Percentiles rank a stretch among this genome's conserved stretches.
These are phyloP conservation scores for Coreius guichenoti DNA, from an alignment of 2,797 vertebrate genomes.

Conservation along the genomic window DNA sequence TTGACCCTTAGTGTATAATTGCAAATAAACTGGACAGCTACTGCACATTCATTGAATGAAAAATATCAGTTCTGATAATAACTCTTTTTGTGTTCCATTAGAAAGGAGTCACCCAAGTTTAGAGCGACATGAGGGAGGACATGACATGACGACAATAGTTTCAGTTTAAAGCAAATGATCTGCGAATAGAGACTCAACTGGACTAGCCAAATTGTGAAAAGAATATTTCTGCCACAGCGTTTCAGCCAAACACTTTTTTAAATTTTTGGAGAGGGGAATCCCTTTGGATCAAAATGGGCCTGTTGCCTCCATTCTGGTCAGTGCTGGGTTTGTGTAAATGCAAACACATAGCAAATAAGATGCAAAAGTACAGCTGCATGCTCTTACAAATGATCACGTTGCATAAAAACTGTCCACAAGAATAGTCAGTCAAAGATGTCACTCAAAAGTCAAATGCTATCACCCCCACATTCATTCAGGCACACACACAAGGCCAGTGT, in stretches of 20 bases:
- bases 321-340: background rate
- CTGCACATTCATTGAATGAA: no score
- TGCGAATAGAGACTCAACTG: background rate
- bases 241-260: background rate
- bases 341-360: background rate
- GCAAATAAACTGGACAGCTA: no score
- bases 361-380: slow-evolving; percentile 30
- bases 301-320: background rate
- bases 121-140: background rate
- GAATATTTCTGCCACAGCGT: background rate
- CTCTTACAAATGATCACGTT: slow-evolving; percentile 18
- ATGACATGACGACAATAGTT: background rate
- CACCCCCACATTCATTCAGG: slow-evolving; percentile 47
- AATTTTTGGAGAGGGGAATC: background rate
- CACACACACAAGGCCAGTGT: slow-evolving; percentile 49
- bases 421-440: slow-evolving; percentile 48
- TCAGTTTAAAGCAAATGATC: background rate
- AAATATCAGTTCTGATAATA: no score
- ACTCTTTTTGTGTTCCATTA: no score
- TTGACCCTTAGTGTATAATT: no score
- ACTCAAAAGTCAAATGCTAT: slow-evolving; percentile 48
- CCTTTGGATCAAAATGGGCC: background rate
- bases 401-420: slow-evolving; percentile 29
- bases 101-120: background rate
- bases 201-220: background rate